Evolutionary conservation across 2,113 vertebrate genomes (phyloP), one percentile per base, ranked within the genome.

Genomic region (Tylochromis polylepis): DNA sequence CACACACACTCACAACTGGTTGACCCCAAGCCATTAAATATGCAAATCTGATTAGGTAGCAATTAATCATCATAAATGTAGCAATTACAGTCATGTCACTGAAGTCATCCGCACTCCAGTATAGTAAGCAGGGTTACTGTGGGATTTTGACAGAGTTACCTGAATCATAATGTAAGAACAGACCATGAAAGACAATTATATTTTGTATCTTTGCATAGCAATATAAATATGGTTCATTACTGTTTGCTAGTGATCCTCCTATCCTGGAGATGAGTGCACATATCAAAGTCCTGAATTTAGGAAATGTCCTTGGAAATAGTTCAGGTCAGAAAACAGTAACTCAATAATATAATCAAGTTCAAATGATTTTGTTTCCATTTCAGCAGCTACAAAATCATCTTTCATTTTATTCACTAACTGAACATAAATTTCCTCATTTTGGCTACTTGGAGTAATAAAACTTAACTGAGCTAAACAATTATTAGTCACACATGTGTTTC

Each of bases 31-130:
- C 67, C 67, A 88, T 91, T 88, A 87, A 46, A 53, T 85, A 93
- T 91, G 87, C 86, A 84, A 91, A 94, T 92, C 57, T 70, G 77
- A 91, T 88, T 84, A 88, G 49, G 81, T 41, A 55, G 84, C 27
- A 65, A 94, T 94, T 92, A 89, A 93, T 94, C 90, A 88, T 36
- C 65, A 78, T 85, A 87, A 92, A 90, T 82, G 82, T 88, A 59
- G 67, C 77, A 91, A 88, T 94, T 92, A 91, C 12, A 58, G 83
- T 80, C 29, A 36, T 80, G 90, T 84, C 93, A 85, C 29, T 18
- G 81, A 46, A 89, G 87, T 90, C 84, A 75, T 78, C 29, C 77
- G 7, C 58, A 46, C 72, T 55, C 5, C 58, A 83, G 72, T 72
- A 43, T 16, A 57, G 20, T 83, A 24, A 82, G 36, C 62, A 72